Percentiles rank a stretch among this genome's conserved stretches.
Evolutionary conservation across 1,140 invertebrate species (phyloP).

Genomic region (Euwallacea similis): DNA sequence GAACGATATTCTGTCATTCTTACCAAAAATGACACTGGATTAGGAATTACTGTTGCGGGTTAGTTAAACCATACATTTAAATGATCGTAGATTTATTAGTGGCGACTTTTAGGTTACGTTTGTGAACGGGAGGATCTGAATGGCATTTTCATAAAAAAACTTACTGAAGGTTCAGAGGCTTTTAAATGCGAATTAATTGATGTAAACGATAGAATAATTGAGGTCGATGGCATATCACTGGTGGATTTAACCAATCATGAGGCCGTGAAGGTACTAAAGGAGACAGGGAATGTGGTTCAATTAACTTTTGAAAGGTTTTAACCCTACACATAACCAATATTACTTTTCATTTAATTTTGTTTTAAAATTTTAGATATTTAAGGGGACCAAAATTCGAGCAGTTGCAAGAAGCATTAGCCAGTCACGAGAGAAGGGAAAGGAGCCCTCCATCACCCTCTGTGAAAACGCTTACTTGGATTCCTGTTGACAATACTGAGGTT

Average conservation of each 20-base stretch:
- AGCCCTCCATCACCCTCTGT: conserved; percentile 70
- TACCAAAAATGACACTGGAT: conserved; percentile 67
- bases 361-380: conserved; percentile 61
- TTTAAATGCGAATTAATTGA: conserved; percentile 83
- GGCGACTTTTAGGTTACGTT: conserved; percentile 58
- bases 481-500: conserved; percentile 56
- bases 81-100: background rate
- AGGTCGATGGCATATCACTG: conserved; percentile 79
- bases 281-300: conserved; percentile 78
- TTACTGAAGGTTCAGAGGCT: conserved; percentile 89
- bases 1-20: conserved; percentile 65
- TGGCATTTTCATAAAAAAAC: conserved; percentile 94
- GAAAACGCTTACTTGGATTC: conserved; percentile 73
- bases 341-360: background rate
- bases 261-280: conserved; percentile 82
- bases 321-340: background rate
- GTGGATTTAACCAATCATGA: conserved; percentile 86
- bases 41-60: conserved; percentile 57
- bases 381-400: conserved; percentile 88
- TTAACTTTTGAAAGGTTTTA: conserved; percentile 73
- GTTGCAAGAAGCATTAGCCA: conserved; percentile 79
- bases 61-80: conserved; percentile 1
- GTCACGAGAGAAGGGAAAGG: conserved; percentile 63
- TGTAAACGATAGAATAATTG: conserved; percentile 90
- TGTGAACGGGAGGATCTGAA: conserved; percentile 84